Percentiles rank a stretch among this genome's conserved stretches.
Conservation (phyloP, 2,888 invertebrate species). For the Nowickia ferox region DNA sequence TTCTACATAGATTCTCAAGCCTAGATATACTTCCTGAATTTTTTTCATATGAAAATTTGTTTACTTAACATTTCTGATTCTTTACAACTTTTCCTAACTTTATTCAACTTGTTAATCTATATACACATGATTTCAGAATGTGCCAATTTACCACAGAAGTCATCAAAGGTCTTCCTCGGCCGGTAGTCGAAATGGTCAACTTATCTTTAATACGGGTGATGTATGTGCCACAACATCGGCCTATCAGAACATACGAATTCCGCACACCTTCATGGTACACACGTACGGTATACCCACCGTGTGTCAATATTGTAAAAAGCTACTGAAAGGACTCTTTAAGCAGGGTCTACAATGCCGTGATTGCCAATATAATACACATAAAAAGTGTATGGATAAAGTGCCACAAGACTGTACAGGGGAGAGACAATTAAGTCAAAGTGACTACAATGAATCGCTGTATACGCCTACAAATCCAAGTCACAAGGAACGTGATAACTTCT, state of each 20-base stretch:
- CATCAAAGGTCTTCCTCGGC: constrained; percentile 88
- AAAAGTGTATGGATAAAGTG: constrained; percentile 95
- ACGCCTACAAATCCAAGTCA: constrained; percentile 72
- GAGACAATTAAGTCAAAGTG: constrained; percentile 84
- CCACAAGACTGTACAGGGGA: constrained; percentile 95
- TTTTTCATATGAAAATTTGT: not conserved
- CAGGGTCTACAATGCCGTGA: constrained; percentile 99
- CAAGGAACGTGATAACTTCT: constrained; percentile 79
- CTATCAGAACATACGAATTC: constrained; percentile 87
- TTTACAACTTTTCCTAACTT: not conserved
- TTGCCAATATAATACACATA: constrained; percentile 97
- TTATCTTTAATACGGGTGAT: constrained; percentile 78
- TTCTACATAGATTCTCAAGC: too few species aligned
- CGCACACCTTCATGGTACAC: constrained; percentile 98
- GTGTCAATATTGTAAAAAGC: constrained; percentile 97
- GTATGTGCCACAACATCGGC: constrained; percentile 64
- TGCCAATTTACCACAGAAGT: constrained; percentile 84
- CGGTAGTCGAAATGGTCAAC: constrained; percentile 84
- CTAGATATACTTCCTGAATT: too few species aligned
- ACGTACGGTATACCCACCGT: constrained; percentile 98
- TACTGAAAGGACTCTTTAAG: constrained; percentile 96
- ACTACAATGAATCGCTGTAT: constrained; percentile 74
- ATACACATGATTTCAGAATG: constrained; percentile 76
- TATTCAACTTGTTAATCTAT: too few species aligned
- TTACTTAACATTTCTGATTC: not conserved